A percentile compares a stretch with the other conserved stretches of the same genome.
These are phyloP conservation scores for Chrysotoxum bicinctum DNA, from an alignment of 2,888 invertebrate genomes.

Conservation along the genomic window DNA sequence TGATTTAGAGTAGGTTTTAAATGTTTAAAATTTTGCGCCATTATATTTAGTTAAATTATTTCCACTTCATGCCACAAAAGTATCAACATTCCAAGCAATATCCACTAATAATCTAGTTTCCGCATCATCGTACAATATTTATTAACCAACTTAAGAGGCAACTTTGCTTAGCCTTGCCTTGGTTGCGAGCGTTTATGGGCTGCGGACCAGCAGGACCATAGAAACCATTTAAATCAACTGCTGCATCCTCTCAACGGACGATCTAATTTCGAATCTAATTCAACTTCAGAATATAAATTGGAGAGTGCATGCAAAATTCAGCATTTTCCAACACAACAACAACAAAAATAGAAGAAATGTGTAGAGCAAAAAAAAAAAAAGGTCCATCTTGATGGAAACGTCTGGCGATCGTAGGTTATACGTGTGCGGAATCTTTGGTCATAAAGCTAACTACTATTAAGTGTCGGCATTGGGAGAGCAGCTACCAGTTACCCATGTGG, in stretches of 20 bases:
- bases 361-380: background rate
- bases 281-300: constrained; percentile 52
- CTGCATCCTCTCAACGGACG: constrained; percentile 26
- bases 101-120: constrained; percentile 63
- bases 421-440: constrained; percentile 57
- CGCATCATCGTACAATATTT: constrained; percentile 48
- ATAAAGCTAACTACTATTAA: constrained; percentile 67
- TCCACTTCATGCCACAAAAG: constrained; percentile 39
- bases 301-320: constrained; percentile 51
- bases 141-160: constrained; percentile 9
- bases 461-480: constrained; percentile 47
- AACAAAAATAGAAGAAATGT: background rate
- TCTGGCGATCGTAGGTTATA: constrained; percentile 29
- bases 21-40: too few relatives aligned
- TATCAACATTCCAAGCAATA: constrained; percentile 53
- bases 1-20: too few relatives aligned
- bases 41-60: constrained; percentile 20
- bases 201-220: background rate
- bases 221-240: background rate
- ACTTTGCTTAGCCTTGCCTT: background rate
- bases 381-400: constrained; percentile 19
- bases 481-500: constrained; percentile 64
- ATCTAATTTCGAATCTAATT: constrained; percentile 63
- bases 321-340: constrained; percentile 18
- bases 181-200: background rate